These are phyloP conservation scores for Pollenia griseotomentosa DNA, from an alignment of 2,888 invertebrate species.

Conservation along the genomic window DNA sequence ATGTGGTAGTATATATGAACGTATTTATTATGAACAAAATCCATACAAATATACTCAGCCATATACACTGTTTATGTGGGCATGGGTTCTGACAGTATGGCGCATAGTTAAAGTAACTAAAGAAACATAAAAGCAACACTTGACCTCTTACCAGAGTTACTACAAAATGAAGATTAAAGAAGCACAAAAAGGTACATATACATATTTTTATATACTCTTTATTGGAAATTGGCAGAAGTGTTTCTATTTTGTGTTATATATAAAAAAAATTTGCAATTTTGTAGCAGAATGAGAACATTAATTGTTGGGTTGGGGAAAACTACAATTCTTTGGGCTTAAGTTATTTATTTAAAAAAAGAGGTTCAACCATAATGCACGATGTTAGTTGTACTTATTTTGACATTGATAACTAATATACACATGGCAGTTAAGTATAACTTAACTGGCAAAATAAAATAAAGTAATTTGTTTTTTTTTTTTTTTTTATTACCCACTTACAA, in stretches of 20 bases:
- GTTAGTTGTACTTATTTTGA: too few species aligned
- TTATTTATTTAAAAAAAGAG: too few species aligned
- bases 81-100: not conserved
- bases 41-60: not conserved
- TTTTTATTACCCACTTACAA: too few species aligned
- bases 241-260: conserved; percentile 5
- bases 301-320: not conserved
- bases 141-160: conserved; percentile 49
- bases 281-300: conserved; percentile 8
- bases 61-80: not conserved
- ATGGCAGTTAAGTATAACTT: too few species aligned
- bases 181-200: conserved; percentile 6
- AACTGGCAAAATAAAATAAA: too few species aligned
- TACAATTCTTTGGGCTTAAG: not conserved
- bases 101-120: not conserved
- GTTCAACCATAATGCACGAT: too few species aligned
- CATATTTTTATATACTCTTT: too few species aligned
- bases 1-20: not conserved
- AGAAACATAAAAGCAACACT: conserved; percentile 53
- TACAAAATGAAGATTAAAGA: conserved; percentile 11
- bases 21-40: conserved; percentile 30
- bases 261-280: conserved; percentile 12
- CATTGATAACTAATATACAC: too few species aligned
- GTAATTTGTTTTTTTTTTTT: too few species aligned
- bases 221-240: conserved; percentile 37